Evolutionary conservation across 2,797 vertebrate genomes (phyloP), one percentile per base, ranked within the genome.

Genomic region (Morelia viridis): DNA sequence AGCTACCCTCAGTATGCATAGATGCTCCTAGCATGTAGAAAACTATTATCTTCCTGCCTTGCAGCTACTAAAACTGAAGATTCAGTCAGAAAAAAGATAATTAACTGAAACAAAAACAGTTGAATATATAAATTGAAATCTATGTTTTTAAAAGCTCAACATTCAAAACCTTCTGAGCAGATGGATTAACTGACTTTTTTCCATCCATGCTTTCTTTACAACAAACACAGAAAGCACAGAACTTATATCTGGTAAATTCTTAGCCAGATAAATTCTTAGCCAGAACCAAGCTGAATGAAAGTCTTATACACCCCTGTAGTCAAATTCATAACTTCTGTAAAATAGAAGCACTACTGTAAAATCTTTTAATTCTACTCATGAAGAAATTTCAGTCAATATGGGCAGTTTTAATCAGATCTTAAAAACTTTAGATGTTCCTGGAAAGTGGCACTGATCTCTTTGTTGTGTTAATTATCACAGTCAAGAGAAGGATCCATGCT

Each of bases 401-500:
- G 57, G 65, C 88, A 92, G 53, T 89, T 85, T 62, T 64, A 85
- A 50, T 86, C 56, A 71, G 56, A 58, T 26, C 28, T 50, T 93
- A 94, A 94, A 91, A 90, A 93, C 71, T 90, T 22, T 71, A 89
- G 93, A 89, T 83, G 93, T 57, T 62, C 92, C 90, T 95, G 90
- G 76, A 88, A 95, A 95, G 84, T 31, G 86, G 41, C 92, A 87
- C 80, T 89, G 87, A 95, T 3, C 5, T 60, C 68, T 64, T 94
- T 94, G 93, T 91, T 90, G 91, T 65, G 62, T 91, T 91, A 91
- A 50, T 50, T 88, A 96, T 92, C 58, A 87, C 28, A 41, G 8
- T 35, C 46, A 95, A 91, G 80, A 90, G 65, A 92, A 83, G 11
- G 5, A 62, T 85, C 85, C 6, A 0, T 85, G 53, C 85, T 94